Percentiles rank a stretch among this genome's conserved stretches.
Evolutionary conservation across 53 echinoderm and acorn worm genomes (phyloP).

Genomic region (Paracentrotus lividus): DNA sequence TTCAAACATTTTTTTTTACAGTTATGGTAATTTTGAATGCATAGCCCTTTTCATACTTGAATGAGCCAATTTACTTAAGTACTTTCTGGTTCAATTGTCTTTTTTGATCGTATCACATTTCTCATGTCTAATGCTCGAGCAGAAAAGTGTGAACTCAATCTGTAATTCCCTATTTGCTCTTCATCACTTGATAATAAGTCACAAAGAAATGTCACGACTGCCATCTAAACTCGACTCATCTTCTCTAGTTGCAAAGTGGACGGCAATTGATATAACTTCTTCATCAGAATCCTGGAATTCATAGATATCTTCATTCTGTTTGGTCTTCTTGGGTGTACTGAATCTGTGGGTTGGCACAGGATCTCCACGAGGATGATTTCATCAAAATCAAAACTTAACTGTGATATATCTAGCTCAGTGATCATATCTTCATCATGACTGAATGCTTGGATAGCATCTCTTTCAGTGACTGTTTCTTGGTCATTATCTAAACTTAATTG

Average conservation of each 20-base stretch:
- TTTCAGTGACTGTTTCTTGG: too few relatives aligned
- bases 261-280: too few relatives aligned
- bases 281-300: too few relatives aligned
- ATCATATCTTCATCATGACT: too few relatives aligned
- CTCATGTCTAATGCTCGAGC: not conserved
- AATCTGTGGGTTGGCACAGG: not conserved
- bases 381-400: not conserved
- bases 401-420: not conserved
- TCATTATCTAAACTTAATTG: too few relatives aligned
- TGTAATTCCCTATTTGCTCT: not conserved
- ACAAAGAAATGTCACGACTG: not conserved
- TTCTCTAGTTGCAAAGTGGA: not conserved
- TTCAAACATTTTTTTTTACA: not conserved
- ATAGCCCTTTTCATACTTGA: slow-evolving; percentile 6
- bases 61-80: not conserved
- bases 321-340: not conserved
- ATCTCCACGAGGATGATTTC: not conserved
- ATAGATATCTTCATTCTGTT: not conserved
- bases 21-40: not conserved
- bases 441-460: too few relatives aligned
- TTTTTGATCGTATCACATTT: not conserved
- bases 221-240: slow-evolving; percentile 45
- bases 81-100: not conserved
- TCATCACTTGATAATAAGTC: not conserved
- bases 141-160: not conserved